These are phyloP conservation scores for Poecilobothrus nobilitatus DNA, from an alignment of 2,888 invertebrate species.

Conservation along the genomic window DNA sequence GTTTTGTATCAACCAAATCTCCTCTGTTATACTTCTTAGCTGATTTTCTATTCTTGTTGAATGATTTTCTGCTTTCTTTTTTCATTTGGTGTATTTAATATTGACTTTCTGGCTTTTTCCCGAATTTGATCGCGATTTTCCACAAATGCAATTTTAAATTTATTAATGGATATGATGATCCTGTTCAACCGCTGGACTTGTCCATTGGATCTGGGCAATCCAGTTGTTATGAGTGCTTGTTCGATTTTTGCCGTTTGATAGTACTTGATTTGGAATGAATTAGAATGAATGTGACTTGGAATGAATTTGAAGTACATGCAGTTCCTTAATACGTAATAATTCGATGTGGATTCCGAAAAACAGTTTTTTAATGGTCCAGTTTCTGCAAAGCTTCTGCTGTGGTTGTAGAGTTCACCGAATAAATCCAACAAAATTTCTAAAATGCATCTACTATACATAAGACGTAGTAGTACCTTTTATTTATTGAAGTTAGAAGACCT, in stretches of 20 bases:
- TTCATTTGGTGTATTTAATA: too few species aligned
- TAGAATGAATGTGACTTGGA: too few species aligned
- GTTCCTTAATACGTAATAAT: constrained; percentile 22
- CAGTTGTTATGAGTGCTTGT: too few species aligned
- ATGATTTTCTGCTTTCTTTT: too few species aligned
- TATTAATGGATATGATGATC: constrained; percentile 7
- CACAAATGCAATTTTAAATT: too few species aligned
- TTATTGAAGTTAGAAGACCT: too few species aligned
- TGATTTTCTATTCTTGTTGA: too few species aligned
- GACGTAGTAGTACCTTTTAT: constrained; percentile 33
- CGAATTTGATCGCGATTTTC: too few species aligned
- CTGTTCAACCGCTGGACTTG: constrained; percentile 20
- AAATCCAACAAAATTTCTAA: constrained; percentile 35
- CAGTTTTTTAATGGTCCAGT: constrained; percentile 19
- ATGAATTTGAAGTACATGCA: constrained; percentile 21
- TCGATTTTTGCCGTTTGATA: background rate
- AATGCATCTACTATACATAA: constrained; percentile 33
- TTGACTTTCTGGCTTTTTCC: too few species aligned
- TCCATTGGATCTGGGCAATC: constrained; percentile 21
- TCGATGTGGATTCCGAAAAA: constrained; percentile 18
- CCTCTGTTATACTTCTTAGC: too few species aligned
- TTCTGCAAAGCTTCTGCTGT: constrained; percentile 30
- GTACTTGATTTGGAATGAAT: too few species aligned
- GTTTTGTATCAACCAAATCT: too few species aligned
- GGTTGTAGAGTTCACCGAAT: constrained; percentile 29